Percentiles rank a stretch among this genome's conserved stretches.
These are phyloP conservation scores for Silurus asotus DNA, from an alignment of 2,113 vertebrate species.

Conservation along the genomic window DNA sequence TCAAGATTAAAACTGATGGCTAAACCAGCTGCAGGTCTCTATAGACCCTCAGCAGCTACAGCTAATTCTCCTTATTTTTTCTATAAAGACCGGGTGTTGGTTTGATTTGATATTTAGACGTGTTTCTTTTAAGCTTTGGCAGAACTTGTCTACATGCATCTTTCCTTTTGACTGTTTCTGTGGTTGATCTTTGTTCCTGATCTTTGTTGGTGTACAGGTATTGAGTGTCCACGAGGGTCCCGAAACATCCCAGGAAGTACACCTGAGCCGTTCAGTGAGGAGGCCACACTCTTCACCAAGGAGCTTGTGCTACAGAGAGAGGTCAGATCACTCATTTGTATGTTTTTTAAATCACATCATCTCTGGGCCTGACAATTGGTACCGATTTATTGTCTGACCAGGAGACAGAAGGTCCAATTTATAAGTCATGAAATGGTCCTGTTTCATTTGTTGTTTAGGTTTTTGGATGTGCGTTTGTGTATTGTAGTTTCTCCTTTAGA, in stretches of 20 bases:
- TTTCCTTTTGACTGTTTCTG: not conserved
- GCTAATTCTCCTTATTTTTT: no score
- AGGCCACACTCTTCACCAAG: conserved; percentile 91
- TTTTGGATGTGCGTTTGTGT: not conserved
- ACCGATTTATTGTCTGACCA: not conserved
- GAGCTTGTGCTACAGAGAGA: conserved; percentile 94
- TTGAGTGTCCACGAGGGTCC: conserved; percentile 92
- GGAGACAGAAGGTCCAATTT: not conserved
- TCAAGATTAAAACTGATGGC: not conserved
- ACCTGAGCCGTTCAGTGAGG: conserved; percentile 94
- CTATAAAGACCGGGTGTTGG: no score
- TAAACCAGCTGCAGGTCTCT: no score
- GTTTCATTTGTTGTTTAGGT: not conserved
- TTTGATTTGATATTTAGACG: not conserved
- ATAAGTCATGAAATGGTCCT: not conserved
- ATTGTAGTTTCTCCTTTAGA: no score
- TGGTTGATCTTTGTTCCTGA: conserved; percentile 15
- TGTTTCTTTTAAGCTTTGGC: not conserved
- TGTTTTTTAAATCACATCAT: not conserved
- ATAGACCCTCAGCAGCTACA: no score
- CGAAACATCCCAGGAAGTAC: conserved; percentile 82
- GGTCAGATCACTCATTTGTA: conserved; percentile 71
- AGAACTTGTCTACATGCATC: not conserved
- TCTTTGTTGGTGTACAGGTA: conserved; percentile 74
- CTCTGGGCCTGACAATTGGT: not conserved